These are phyloP conservation scores for Tarsius wallacei DNA, from an alignment of 2,797 vertebrate genomes.

Conservation along the genomic window DNA sequence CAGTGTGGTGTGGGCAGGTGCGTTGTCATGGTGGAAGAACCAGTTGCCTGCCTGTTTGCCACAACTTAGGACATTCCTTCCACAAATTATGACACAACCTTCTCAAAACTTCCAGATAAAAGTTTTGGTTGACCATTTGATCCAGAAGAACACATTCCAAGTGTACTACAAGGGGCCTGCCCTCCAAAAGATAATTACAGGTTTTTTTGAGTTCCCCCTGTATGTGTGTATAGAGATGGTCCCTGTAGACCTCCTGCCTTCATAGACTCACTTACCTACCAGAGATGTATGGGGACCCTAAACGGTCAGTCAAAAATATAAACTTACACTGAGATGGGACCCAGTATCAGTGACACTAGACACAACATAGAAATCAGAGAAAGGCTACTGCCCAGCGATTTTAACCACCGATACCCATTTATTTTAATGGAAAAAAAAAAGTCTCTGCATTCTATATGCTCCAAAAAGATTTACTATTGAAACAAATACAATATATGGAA, in stretches of 20 bases:
- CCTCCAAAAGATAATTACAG: too few species aligned
- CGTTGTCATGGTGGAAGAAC: too few species aligned
- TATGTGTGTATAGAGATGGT: slow-evolving; percentile 73
- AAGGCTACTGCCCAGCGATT: slow-evolving; percentile 88
- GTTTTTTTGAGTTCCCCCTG: too few species aligned
- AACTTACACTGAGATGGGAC: background rate
- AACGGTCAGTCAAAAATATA: background rate
- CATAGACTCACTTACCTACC: background rate
- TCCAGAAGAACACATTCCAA: too few species aligned
- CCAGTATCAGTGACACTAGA: slow-evolving; percentile 71
- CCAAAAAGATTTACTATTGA: slow-evolving; percentile 87
- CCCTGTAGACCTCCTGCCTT: slow-evolving; percentile 36
- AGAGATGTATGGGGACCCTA: background rate
- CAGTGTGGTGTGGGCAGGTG: too few species aligned
- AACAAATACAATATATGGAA: slow-evolving; percentile 87
- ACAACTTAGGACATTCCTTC: too few species aligned
- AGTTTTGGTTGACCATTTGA: too few species aligned
- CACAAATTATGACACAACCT: too few species aligned
- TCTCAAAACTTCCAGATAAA: too few species aligned
- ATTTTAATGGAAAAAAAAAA: slow-evolving; percentile 89
- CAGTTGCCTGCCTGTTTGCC: too few species aligned
- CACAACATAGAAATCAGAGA: slow-evolving; percentile 86
- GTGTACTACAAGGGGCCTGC: too few species aligned
- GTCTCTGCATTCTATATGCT: slow-evolving; percentile 87
- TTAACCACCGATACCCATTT: slow-evolving; percentile 90